phyloP scores from a whole-genome alignment of 2,888 invertebrate species.

The Meiosimyza decipiens region DNA sequence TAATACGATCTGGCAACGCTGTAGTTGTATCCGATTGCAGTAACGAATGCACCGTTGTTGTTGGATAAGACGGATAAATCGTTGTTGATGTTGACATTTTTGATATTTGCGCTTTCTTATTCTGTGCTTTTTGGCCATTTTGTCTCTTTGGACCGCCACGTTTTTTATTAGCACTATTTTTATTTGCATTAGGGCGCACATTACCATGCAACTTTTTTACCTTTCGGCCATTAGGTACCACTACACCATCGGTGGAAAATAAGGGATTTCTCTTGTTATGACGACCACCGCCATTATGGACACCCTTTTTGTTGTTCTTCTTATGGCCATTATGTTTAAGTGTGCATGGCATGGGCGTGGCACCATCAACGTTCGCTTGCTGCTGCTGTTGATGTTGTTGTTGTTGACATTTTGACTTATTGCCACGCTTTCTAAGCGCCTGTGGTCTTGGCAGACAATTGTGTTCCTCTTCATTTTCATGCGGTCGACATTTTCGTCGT shows the following conservation, averaged over 20 bases:
- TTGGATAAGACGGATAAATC: conserved; percentile 32
- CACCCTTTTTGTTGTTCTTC: conserved; percentile 39
- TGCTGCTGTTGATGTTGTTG: conserved; percentile 40
- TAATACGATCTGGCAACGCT: conserved; percentile 48
- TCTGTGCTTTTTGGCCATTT: conserved; percentile 31
- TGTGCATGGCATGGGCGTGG: conserved; percentile 36
- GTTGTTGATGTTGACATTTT: conserved; percentile 43
- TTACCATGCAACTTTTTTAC: conserved; percentile 50
- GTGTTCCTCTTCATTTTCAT: conserved; percentile 61
- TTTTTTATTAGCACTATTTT: conserved; percentile 45
- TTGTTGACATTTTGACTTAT: conserved; percentile 45
- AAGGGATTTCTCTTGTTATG: conserved; percentile 35
- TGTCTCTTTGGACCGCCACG: conserved; percentile 43
- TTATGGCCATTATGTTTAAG: conserved; percentile 47
- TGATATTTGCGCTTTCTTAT: conserved; percentile 45
- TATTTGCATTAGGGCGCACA: conserved; percentile 45
- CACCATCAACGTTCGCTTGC: conserved; percentile 35
- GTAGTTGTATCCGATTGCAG: conserved; percentile 26
- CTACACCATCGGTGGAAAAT: conserved; percentile 39
- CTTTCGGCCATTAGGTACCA: conserved; percentile 42
- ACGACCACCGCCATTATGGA: conserved; percentile 16
- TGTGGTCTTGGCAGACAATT: conserved; percentile 57
- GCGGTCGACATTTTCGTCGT: conserved; percentile 58
- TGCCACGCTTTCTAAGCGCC: conserved; percentile 51
- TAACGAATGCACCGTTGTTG: conserved; percentile 39